Conservation (phyloP, 1,140 invertebrate species). For the Saxidomus purpurata region DNA sequence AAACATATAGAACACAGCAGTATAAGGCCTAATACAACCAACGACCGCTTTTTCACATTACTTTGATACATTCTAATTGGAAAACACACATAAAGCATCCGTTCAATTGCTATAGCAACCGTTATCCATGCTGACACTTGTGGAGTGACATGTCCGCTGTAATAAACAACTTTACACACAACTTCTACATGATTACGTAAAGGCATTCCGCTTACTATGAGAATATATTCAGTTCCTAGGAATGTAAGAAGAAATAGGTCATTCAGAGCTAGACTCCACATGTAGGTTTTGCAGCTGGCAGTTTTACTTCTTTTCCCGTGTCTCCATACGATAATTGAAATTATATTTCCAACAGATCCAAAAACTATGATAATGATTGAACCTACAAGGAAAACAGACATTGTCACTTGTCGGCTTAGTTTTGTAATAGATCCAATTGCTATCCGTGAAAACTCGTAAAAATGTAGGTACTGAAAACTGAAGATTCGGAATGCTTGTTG, state of each 20-base stretch:
- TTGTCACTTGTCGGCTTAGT: no score
- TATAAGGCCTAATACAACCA: neutral
- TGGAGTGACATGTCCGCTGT: neutral
- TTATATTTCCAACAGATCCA: no score
- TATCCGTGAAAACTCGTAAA: no score
- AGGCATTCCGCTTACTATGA: neutral
- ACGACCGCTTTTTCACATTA: no score
- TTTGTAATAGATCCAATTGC: no score
- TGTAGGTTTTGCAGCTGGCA: neutral
- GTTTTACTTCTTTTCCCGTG: neutral
- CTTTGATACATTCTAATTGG: no score
- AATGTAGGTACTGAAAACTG: no score
- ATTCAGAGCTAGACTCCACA: neutral
- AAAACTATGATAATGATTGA: no score
- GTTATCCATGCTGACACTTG: slow-evolving; percentile 3
- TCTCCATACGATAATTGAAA: neutral
- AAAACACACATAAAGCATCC: neutral
- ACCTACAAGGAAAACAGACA: no score
- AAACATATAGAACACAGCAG: neutral
- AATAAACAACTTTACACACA: neutral
- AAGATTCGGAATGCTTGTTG: no score
- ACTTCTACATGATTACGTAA: neutral
- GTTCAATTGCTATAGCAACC: neutral
- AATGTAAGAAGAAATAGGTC: no score
- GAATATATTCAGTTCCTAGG: neutral